phyloP scores from a whole-genome alignment of 2,113 vertebrate genomes.

The Pelmatolapia mariae region DNA sequence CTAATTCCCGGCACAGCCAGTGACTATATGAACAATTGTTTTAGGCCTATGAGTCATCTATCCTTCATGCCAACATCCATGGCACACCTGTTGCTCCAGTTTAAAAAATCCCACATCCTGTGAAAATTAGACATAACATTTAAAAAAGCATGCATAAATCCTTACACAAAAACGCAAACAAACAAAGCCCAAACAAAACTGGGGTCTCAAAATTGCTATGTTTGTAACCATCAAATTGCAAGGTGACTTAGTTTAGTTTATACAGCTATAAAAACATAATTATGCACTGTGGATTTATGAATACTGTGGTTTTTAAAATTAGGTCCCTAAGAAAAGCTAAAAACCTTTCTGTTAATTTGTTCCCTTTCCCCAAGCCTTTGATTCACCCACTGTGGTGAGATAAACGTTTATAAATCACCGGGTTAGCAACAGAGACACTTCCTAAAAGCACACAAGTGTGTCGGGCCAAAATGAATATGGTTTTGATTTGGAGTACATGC shows the following conservation, averaged over 20 bases:
- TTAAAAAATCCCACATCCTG: slow-evolving; percentile 49
- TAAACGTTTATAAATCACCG: slow-evolving; percentile 63
- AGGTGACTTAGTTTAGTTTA: slow-evolving; percentile 77
- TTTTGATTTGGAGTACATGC: slow-evolving; percentile 42
- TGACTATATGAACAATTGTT: background rate
- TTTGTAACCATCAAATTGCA: slow-evolving; percentile 81
- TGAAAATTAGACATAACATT: slow-evolving; percentile 64
- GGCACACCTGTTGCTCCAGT: background rate
- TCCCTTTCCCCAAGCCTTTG: slow-evolving; percentile 52
- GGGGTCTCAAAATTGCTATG: slow-evolving; percentile 75
- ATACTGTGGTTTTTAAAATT: slow-evolving; percentile 68
- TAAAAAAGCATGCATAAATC: slow-evolving; percentile 61
- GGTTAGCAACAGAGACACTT: slow-evolving; percentile 42
- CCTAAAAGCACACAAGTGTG: slow-evolving; percentile 35
- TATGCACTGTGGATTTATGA: slow-evolving; percentile 76
- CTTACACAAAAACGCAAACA: slow-evolving; percentile 77
- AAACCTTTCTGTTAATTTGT: slow-evolving; percentile 71
- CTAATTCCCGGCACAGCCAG: background rate
- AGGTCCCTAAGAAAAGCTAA: slow-evolving; percentile 69
- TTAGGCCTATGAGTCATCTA: background rate
- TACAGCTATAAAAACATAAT: slow-evolving; percentile 78
- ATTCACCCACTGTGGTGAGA: slow-evolving; percentile 56
- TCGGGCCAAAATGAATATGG: slow-evolving; percentile 34
- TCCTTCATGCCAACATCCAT: background rate
- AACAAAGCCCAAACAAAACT: slow-evolving; percentile 77